Percentiles rank a stretch among this genome's conserved stretches.
These are phyloP conservation scores for Eupithecia exiguata DNA, from an alignment of 2,888 invertebrate species.

Conservation along the genomic window DNA sequence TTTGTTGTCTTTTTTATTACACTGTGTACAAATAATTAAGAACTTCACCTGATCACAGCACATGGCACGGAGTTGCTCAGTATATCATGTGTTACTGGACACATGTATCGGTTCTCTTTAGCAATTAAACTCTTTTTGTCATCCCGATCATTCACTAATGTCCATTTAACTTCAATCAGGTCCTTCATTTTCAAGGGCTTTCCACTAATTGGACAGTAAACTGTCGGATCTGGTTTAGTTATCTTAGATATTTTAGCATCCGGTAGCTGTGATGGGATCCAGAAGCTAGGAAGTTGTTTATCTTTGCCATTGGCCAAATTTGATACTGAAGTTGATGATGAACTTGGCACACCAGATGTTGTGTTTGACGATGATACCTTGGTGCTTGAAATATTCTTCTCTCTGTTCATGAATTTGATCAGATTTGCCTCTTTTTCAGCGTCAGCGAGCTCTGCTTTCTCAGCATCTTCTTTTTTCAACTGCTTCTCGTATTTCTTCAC, in stretches of 20 bases:
- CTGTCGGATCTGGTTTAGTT: constrained; percentile 72
- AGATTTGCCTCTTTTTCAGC: constrained; percentile 90
- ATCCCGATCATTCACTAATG: constrained; percentile 93
- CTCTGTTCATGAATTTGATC: constrained; percentile 91
- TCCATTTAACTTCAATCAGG: constrained; percentile 96
- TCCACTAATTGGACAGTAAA: constrained; percentile 80
- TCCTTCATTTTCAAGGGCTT: constrained; percentile 95
- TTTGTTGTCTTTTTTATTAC: background rate
- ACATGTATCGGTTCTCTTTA: constrained; percentile 97
- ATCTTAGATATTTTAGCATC: constrained; percentile 88
- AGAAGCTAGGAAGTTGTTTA: constrained; percentile 95
- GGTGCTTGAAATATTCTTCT: constrained; percentile 88
- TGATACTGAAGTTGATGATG: constrained; percentile 85
- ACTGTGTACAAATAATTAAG: background rate
- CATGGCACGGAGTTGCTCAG: constrained; percentile 97
- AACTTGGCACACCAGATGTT: constrained; percentile 38
- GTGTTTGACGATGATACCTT: constrained; percentile 43
- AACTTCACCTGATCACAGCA: constrained; percentile 89
- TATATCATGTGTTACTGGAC: constrained; percentile 98
- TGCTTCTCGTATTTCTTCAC: constrained; percentile 96
- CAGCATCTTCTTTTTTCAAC: constrained; percentile 89
- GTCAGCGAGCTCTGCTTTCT: constrained; percentile 87
- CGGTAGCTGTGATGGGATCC: constrained; percentile 97
- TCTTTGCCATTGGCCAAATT: constrained; percentile 91
- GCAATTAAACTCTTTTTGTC: constrained; percentile 93